These are phyloP conservation scores for Tethea ocularis DNA, from an alignment of 2,888 invertebrate genomes.

Conservation along the genomic window DNA sequence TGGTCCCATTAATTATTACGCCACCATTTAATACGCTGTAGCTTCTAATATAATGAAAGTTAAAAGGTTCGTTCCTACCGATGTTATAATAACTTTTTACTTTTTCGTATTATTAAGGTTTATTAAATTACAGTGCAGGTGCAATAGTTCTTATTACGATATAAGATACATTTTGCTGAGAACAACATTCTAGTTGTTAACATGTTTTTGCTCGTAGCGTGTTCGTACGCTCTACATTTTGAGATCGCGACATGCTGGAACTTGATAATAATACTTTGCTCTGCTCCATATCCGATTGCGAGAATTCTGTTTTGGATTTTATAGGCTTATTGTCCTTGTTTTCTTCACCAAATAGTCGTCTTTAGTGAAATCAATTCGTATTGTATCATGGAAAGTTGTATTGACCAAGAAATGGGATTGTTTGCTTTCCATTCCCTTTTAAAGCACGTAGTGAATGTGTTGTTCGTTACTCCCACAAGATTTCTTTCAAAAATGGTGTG, in stretches of 20 bases:
- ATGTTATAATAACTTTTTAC: neutral
- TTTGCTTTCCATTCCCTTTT: conserved; percentile 61
- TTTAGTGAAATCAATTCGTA: conserved; percentile 16
- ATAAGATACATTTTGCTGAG: conserved; percentile 41
- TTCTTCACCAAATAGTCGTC: conserved; percentile 8
- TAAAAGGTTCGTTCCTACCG: neutral
- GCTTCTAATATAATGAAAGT: neutral
- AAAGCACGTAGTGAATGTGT: conserved; percentile 52
- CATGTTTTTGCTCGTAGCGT: conserved; percentile 50
- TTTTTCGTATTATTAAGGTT: neutral
- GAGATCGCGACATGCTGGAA: conserved; percentile 42
- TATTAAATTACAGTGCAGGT: conserved; percentile 19
- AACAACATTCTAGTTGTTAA: conserved; percentile 46
- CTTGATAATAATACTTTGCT: conserved; percentile 31
- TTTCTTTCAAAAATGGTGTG: conserved; percentile 55
- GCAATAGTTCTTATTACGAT: conserved; percentile 39
- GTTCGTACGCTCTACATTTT: conserved; percentile 40
- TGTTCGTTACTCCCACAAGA: conserved; percentile 47
- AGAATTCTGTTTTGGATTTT: conserved; percentile 13
- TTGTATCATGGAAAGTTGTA: conserved; percentile 29
- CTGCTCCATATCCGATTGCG: conserved; percentile 29
- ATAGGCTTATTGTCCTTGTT: conserved; percentile 13
- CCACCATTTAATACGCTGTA: neutral
- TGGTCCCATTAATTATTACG: neutral
- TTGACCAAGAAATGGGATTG: conserved; percentile 46